Percentiles rank a stretch among this genome's conserved stretches.
Evolutionary conservation across 2,797 vertebrate genomes (phyloP).

Genomic region (Pantherophis vulpinus): DNA sequence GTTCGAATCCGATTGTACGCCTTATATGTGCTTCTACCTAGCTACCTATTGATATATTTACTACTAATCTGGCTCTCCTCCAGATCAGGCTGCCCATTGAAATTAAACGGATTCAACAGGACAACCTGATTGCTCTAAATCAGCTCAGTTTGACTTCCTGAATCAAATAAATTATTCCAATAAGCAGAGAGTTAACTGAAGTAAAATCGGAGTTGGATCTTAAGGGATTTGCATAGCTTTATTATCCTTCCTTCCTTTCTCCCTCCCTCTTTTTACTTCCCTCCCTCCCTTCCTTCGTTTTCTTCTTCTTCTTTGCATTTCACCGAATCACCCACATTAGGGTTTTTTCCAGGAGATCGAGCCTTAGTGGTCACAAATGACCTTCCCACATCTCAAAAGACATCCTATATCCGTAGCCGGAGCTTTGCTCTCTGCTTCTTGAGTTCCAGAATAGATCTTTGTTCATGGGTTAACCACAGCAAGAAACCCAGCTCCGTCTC

Average conservation of each 20-base stretch:
- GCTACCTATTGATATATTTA: background rate
- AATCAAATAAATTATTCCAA: background rate
- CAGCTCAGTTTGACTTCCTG: background rate
- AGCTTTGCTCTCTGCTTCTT: background rate
- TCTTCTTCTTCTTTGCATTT: background rate
- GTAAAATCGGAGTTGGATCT: background rate
- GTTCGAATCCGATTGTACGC: background rate
- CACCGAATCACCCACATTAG: background rate
- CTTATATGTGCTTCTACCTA: background rate
- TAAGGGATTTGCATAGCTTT: background rate
- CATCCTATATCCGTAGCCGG: background rate
- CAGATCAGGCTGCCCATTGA: background rate
- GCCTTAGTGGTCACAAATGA: background rate
- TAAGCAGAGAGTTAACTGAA: background rate
- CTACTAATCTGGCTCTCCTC: background rate
- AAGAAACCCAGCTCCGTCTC: background rate
- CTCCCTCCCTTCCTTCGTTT: too few species aligned
- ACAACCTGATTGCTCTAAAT: background rate
- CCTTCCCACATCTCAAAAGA: background rate
- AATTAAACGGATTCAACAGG: background rate
- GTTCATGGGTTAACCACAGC: background rate
- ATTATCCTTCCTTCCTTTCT: background rate
- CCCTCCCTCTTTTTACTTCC: too few species aligned
- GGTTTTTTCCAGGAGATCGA: background rate
- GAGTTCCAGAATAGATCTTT: background rate